Evolutionary conservation across 2,113 vertebrate species (phyloP), one percentile per base, ranked within the genome.

Genomic region (Sebastes schlegelii): DNA sequence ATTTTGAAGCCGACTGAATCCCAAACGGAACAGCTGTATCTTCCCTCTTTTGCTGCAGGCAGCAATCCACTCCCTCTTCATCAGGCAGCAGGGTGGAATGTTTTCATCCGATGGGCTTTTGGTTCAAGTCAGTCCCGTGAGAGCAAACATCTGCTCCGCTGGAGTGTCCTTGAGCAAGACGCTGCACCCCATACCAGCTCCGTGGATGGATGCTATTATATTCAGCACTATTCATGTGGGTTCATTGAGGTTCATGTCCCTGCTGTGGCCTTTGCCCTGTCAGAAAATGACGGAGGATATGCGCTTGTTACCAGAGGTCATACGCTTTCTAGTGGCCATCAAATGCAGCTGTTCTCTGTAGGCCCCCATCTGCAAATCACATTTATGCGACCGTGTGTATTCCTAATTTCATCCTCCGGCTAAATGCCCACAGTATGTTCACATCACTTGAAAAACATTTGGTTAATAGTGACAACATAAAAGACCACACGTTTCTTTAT

Each of bases 81-180:
- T 91, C 77, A 74, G 83, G 79, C 90, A 82, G 85, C 85, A 70
- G 90, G 87, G 80, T 87, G 81, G 87, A 88, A 80, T 75, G 83
- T 77, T 91, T 89, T 84, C 82, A 82, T 70, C 76, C 76, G 1
- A 72, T 75, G 80, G 60, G 23, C 54, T 90, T 88, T 71, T 66
- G 86, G 73, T 91, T 81, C 67, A 71, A 72, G 77, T 87, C 72
- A 70, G 46, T 80, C 78, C 83, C 66, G 70, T 63, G 68, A 86
- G 79, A 82, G 86, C 60, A 82, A 89, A 92, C 84, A 89, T 89
- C 88, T 88, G 90, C 80, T 86, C 79, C 61, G 65, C 58, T 82
- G 58, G 86, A 86, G 88, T 74, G 80, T 82, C 87, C 88, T 86
- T 90, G 77, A 87, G 89, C 86, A 85, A 92, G 84, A 63, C 75